Percentiles rank a stretch among this genome's conserved stretches.
Evolutionary conservation across 2,888 invertebrate species (phyloP).

Genomic region (Synanthedon vespiformis): DNA sequence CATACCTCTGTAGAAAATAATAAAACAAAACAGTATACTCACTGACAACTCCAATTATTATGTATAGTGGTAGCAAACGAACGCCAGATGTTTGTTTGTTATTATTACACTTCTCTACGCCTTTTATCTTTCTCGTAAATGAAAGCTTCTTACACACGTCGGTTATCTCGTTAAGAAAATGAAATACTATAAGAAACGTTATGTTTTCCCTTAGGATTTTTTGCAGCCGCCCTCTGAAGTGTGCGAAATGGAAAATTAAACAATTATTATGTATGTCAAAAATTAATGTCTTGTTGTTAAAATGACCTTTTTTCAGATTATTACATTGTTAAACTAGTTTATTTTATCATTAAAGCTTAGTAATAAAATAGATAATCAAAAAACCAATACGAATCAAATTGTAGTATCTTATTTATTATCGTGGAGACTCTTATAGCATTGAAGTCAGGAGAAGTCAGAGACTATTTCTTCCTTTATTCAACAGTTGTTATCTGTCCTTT

Average conservation of each 20-base stretch:
- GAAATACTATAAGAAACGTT: background rate
- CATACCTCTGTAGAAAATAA: too few species aligned
- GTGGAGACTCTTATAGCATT: too few species aligned
- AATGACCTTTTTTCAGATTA: too few species aligned
- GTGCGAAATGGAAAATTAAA: background rate
- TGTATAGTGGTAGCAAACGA: slow-evolving; percentile 2
- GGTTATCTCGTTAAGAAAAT: slow-evolving; percentile 7
- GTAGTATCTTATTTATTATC: background rate
- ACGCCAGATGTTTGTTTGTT: slow-evolving; percentile 32
- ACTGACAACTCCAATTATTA: too few species aligned
- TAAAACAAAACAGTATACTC: too few species aligned
- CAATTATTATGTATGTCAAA: background rate
- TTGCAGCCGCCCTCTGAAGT: background rate
- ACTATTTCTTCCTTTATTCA: too few species aligned
- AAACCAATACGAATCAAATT: background rate
- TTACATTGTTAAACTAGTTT: too few species aligned
- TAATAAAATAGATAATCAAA: too few species aligned
- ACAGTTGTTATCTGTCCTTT: too few species aligned
- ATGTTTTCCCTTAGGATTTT: background rate
- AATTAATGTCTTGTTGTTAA: too few species aligned
- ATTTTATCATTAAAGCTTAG: too few species aligned
- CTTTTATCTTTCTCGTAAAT: slow-evolving; percentile 23
- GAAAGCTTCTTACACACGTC: slow-evolving; percentile 18
- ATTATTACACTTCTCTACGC: slow-evolving; percentile 20
- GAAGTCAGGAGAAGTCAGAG: too few species aligned